A percentile compares a stretch with the other conserved stretches of the same genome.
Conservation (phyloP, 2,888 invertebrate genomes). For the Orthonychiurus folsomi region DNA sequence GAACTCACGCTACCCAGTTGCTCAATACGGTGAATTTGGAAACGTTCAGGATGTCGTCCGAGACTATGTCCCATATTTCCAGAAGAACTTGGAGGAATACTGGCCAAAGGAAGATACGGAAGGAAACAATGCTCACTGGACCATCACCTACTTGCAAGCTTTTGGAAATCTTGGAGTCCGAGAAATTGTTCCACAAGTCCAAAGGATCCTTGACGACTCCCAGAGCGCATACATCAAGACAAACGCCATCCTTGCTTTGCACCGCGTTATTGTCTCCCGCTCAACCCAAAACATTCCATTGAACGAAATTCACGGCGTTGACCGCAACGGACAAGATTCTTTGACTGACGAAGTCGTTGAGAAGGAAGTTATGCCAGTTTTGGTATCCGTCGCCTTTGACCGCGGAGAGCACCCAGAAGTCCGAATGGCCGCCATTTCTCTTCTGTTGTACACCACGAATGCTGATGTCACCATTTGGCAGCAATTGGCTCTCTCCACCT, state of each 20-base stretch:
- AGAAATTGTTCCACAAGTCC: constrained; percentile 40
- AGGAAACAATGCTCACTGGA: constrained; percentile 30
- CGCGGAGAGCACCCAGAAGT: constrained; percentile 41
- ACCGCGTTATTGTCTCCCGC: constrained; percentile 36
- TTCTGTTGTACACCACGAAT: constrained; percentile 40
- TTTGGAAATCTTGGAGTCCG: constrained; percentile 44
- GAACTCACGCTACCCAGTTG: constrained; percentile 39
- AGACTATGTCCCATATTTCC: constrained; percentile 34
- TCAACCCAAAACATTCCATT: constrained; percentile 28
- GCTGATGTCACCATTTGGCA: constrained; percentile 43
- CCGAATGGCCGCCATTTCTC: constrained; percentile 43
- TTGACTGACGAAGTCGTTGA: constrained; percentile 30
- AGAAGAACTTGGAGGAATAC: constrained; percentile 24
- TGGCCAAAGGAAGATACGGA: background rate
- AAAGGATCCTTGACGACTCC: constrained; percentile 39
- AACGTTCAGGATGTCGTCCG: constrained; percentile 25
- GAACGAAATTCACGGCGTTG: constrained; percentile 24
- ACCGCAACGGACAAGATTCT: constrained; percentile 26
- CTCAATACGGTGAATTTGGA: constrained; percentile 40
- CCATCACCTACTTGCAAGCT: constrained; percentile 41
- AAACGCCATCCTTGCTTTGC: constrained; percentile 43
- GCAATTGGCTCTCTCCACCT: constrained; percentile 43
- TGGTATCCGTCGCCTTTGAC: constrained; percentile 43
- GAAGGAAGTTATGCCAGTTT: constrained; percentile 36
- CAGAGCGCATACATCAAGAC: constrained; percentile 39